Evolutionary conservation across 2,113 vertebrate genomes (phyloP), one percentile per base, ranked within the genome.

Genomic region (Willisornis vidua): DNA sequence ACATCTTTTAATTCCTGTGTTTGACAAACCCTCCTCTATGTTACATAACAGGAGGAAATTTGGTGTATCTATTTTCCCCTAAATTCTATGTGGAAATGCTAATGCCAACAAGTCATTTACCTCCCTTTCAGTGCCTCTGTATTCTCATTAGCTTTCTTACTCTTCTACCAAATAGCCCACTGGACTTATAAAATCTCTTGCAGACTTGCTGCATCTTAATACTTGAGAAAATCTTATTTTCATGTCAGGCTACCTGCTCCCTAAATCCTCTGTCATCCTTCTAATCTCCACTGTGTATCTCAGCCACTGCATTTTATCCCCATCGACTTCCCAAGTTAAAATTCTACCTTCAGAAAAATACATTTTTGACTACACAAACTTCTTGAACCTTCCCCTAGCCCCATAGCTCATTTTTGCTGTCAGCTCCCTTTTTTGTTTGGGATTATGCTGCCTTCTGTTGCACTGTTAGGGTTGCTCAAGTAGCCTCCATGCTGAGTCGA

Each of bases 401-500:
- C 63, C 33, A 4, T 31, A 2, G 22, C 61, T 90, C 45, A 90
- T 85, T 96, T 94, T 73, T 57, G 76, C 62, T 81, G 94, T 91
- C 95, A 90, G 84, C 16, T 7, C 81, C 85, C 54, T 49, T 68
- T 91, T 84, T 90, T 68, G 59, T 70, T 73, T 33, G 76, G 90
- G 84, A 94, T 88, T 97, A 94, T 57, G 76, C 31, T 73, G 90
- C 93, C 89, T 96, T 84, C 96, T 95, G 90, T 89, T 95, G 39
- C 76, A 76, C 90, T 90, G 90, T 89, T 97, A 94, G 18, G 83
- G 83, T 96, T 96, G 80, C 90, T 92, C 87, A 90, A 95, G 89
- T 92, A 96, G 95, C 93, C 93, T 96, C 78, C 96, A 96, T 97
- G 96, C 96, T 97, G 96, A 97, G 96, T 91, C 75, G n/a, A 88